Conservation (phyloP, 1,140 invertebrate species). For the Pemphigus obesinymphae region DNA sequence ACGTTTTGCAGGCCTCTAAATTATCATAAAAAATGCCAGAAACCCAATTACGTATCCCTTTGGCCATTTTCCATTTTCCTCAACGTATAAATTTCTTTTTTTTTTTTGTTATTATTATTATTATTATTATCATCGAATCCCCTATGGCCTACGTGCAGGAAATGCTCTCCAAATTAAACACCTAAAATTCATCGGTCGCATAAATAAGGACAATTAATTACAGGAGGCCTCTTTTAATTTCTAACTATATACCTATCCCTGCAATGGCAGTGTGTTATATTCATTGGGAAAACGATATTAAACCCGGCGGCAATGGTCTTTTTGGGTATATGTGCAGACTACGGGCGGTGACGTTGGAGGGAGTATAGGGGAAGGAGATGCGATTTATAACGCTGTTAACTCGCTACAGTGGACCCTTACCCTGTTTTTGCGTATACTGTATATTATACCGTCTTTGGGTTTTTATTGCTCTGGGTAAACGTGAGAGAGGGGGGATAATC, state of each 20-base stretch:
- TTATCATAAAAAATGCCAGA: background rate
- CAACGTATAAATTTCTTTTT: background rate
- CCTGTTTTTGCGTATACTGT: constrained; percentile 31
- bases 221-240: background rate
- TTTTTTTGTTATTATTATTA: background rate
- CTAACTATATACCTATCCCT: background rate
- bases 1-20: background rate
- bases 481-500: background rate
- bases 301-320: background rate
- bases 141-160: background rate
- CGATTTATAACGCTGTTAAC: constrained; percentile 40
- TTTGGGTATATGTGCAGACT: background rate
- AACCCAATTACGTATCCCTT: background rate
- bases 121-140: background rate
- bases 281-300: constrained; percentile 24
- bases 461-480: constrained; percentile 9
- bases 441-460: constrained; percentile 17
- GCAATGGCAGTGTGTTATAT: background rate
- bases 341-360: background rate
- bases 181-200: constrained; percentile 25
- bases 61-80: background rate
- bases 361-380: background rate
- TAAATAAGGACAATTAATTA: constrained; percentile 30
- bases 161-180: constrained; percentile 26
- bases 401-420: constrained; percentile 34